Evolutionary conservation across 2,797 vertebrate species (phyloP).

Genomic region (Mallotus villosus): DNA sequence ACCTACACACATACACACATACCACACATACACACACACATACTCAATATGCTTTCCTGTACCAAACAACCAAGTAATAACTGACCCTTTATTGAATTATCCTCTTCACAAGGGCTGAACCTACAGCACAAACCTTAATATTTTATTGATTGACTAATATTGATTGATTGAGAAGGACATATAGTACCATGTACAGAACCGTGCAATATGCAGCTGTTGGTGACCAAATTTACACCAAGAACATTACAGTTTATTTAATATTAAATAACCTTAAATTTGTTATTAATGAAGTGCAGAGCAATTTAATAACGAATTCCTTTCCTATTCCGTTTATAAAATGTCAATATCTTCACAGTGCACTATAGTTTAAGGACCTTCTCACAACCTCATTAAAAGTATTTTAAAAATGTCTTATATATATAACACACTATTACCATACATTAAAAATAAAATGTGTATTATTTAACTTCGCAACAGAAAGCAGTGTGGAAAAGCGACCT

Average conservation of each 20-base stretch:
- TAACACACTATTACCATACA: not conserved
- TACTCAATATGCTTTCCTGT: conserved; percentile 39
- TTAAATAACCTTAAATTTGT: no score
- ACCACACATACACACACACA: conserved; percentile 12
- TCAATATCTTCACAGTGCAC: no score
- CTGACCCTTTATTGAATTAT: conserved; percentile 48
- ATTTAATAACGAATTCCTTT: no score
- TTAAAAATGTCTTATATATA: not conserved
- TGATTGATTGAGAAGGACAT: conserved; percentile 53
- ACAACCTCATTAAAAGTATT: no score
- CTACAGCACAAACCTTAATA: conserved; percentile 48
- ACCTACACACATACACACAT: conserved; percentile 20
- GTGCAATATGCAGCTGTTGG: not conserved
- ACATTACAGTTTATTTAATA: not conserved
- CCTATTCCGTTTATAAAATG: no score
- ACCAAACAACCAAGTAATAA: conserved; percentile 33
- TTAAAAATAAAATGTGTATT: not conserved
- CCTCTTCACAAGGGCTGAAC: not conserved
- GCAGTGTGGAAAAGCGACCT: conserved; percentile 4
- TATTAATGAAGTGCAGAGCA: no score
- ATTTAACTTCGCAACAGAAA: not conserved
- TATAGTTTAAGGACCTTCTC: no score
- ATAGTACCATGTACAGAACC: conserved; percentile 14
- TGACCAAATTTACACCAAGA: not conserved
- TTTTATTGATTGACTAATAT: conserved; percentile 50